phyloP scores from a whole-genome alignment of 2,113 vertebrate species.

The Prunella himalayana region DNA sequence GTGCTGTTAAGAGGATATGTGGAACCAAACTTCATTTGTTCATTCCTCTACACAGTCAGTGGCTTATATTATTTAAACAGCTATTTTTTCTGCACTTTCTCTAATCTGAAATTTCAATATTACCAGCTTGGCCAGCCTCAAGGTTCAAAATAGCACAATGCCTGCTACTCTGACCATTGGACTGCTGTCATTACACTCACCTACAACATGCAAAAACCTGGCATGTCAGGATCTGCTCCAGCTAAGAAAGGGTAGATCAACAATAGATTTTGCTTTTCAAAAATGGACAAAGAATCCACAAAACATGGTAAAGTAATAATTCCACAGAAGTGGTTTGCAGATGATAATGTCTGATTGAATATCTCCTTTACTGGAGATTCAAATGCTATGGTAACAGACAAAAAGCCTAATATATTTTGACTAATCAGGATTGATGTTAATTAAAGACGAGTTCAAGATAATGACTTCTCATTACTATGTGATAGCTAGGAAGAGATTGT shows the following conservation, averaged over 20 bases:
- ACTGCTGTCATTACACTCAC: not conserved
- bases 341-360: constrained; percentile 69
- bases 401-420: constrained; percentile 76
- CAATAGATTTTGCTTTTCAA: constrained; percentile 39
- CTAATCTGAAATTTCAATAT: not conserved
- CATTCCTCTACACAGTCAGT: not conserved
- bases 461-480: constrained; percentile 78
- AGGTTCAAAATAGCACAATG: not conserved
- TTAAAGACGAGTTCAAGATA: constrained; percentile 78
- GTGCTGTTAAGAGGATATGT: not conserved
- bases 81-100: not conserved
- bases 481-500: constrained; percentile 75
- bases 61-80: not conserved
- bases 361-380: constrained; percentile 51
- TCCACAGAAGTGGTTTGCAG: constrained; percentile 41
- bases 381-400: constrained; percentile 71
- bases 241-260: not conserved
- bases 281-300: not conserved
- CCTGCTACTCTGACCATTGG: not conserved
- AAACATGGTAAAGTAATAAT: constrained; percentile 62
- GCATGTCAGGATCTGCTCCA: not conserved
- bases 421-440: constrained; percentile 81
- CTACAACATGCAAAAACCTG: not conserved
- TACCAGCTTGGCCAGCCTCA: not conserved
- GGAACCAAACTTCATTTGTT: not conserved